These are phyloP conservation scores for Cheilosia impressa DNA, from an alignment of 2,888 invertebrate species.

Conservation along the genomic window DNA sequence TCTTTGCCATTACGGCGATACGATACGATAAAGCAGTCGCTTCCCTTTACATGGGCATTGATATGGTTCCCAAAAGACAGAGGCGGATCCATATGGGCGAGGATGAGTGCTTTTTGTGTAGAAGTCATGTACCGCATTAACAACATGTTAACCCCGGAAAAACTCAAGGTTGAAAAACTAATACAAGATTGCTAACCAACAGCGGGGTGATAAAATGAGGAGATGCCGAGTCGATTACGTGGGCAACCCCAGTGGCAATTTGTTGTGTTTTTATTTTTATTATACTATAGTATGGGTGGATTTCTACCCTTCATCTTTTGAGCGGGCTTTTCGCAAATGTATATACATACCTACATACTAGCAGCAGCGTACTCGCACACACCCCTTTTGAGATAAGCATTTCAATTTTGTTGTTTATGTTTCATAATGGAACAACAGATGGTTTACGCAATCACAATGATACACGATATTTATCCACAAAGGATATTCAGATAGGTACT, in stretches of 20 bases:
- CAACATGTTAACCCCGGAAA: constrained; percentile 82
- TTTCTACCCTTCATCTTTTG: constrained; percentile 41
- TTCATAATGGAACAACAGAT: constrained; percentile 78
- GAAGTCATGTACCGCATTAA: constrained; percentile 79
- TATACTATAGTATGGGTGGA: constrained; percentile 81
- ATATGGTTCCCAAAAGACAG: constrained; percentile 82
- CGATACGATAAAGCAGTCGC: neutral
- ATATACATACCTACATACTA: no score
- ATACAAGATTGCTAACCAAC: constrained; percentile 73
- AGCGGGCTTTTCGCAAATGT: constrained; percentile 21
- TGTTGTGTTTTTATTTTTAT: constrained; percentile 83
- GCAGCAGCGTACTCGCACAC: neutral
- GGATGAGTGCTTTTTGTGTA: constrained; percentile 75
- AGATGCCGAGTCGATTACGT: constrained; percentile 83
- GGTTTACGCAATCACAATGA: constrained; percentile 81
- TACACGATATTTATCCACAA: constrained; percentile 55
- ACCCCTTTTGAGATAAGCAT: constrained; percentile 46
- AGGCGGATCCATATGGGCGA: constrained; percentile 74
- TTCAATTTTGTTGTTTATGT: constrained; percentile 77
- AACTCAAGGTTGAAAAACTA: constrained; percentile 74
- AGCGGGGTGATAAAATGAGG: constrained; percentile 71
- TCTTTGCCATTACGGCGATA: constrained; percentile 66
- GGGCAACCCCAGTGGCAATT: constrained; percentile 84
- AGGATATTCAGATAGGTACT: constrained; percentile 28
- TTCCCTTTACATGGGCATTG: constrained; percentile 77